These are phyloP conservation scores for Lithophane ornitopus DNA, from an alignment of 2,888 invertebrate species.

Conservation along the genomic window DNA sequence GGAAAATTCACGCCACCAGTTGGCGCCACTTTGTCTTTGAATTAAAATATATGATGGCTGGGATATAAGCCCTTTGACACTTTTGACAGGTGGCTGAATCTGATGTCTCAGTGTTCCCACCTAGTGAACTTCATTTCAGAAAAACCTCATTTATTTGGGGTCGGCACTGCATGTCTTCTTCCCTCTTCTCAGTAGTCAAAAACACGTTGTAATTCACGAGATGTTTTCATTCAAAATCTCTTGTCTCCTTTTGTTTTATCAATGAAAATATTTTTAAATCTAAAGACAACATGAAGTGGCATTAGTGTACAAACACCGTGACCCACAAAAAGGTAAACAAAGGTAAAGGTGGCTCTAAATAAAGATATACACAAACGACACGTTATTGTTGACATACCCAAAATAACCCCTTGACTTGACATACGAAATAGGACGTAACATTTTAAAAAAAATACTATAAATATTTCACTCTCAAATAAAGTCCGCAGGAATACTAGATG, in stretches of 20 bases:
- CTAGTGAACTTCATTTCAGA: too few relatives aligned
- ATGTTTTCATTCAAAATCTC: too few relatives aligned
- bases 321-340: conserved; percentile 44
- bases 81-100: too few relatives aligned
- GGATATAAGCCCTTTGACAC: too few relatives aligned
- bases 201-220: neutral
- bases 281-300: conserved; percentile 1
- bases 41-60: too few relatives aligned
- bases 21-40: too few relatives aligned
- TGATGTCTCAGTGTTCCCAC: too few relatives aligned
- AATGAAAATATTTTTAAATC: conserved; percentile 26
- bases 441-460: conserved; percentile 15
- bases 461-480: neutral
- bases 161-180: neutral
- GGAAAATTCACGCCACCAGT: too few relatives aligned
- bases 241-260: neutral
- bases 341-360: conserved; percentile 22
- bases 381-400: conserved; percentile 31
- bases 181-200: too few relatives aligned
- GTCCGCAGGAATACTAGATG: neutral
- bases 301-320: conserved; percentile 30
- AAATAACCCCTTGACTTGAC: conserved; percentile 32
- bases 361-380: too few relatives aligned
- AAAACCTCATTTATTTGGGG: neutral
- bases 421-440: conserved; percentile 32